These are phyloP conservation scores for Arctocebus calabarensis DNA, from an alignment of 2,797 vertebrate species.

Conservation along the genomic window DNA sequence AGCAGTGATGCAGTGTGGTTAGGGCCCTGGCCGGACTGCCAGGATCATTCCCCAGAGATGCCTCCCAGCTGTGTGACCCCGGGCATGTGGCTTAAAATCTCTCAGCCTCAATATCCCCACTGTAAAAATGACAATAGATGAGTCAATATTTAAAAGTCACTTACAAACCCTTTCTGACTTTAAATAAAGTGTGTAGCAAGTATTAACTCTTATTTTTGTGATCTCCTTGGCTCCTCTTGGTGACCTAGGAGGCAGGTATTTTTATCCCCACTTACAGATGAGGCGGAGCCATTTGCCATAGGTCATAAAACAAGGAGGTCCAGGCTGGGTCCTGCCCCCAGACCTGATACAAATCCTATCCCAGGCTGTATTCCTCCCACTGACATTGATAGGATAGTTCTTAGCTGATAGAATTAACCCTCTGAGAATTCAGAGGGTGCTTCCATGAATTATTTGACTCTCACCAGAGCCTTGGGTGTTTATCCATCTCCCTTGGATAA, in stretches of 20 bases:
- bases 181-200: neutral
- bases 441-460: neutral
- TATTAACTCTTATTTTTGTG: neutral
- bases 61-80: neutral
- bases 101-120: conserved; percentile 22
- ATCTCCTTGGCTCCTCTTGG: neutral
- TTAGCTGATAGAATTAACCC: neutral
- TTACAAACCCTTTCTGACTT: neutral
- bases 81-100: neutral
- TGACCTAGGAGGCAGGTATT: neutral
- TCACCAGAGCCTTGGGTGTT: neutral
- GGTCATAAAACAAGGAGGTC: neutral
- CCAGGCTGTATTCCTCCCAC: neutral
- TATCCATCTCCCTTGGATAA: neutral
- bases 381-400: neutral
- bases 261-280: neutral
- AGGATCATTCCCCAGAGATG: neutral
- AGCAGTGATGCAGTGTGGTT: neutral
- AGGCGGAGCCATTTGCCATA: neutral
- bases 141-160: neutral
- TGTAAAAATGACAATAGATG: neutral
- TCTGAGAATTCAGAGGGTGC: neutral
- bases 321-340: neutral
- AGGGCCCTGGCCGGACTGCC: neutral
- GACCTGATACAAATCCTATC: neutral